Base-by-base conservation (phyloP, 1,140 invertebrate genomes). In the Uloborus diversus region DNA sequence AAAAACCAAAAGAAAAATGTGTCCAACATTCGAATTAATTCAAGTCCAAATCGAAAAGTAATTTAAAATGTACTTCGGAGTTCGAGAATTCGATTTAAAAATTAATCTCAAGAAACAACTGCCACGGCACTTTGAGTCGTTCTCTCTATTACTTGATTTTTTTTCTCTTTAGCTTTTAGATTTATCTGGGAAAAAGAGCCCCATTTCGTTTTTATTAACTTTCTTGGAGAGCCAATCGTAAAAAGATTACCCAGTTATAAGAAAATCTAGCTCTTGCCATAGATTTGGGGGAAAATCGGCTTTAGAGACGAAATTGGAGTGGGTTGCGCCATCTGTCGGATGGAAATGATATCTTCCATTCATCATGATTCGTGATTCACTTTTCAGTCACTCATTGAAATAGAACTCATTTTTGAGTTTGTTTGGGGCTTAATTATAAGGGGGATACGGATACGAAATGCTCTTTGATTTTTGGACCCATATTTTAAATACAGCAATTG, bases 161-260 rank as follows among this genome's bases (percentile, higher is more conserved):
- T 62, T 28, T 42, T 42, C 13, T 3, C 9, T 28, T 23, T n/a
- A 75, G 33, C 61, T 59, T 75, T 64, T 17, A 37, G 28, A 75
- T 75, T 75, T 61, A 64, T 75, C 53, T 30, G 42, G n/a, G n/a
- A 35, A 20, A 47, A 64, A 75, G 47, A 33, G 37, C 25, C 59
- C 20, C 37, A 64, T 75, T 75, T 75, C 71, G 57, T 64, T 75
- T 75, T 75, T 75, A 75, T 75, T 75, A 75, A 75, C 71, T 75
- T 75, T 75, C 7, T 17, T 25, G 35, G 64, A 75, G 59, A 33
- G 59, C 57, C 47, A 30, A 70, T 75, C 59, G 71, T 64, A 75
- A 75, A 75, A 75, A 75, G 71, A 75, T 64, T 73, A 73, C 33
- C 57, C 49, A 61, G 69, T 73, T 73, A 73, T 33, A 61, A 73